phyloP scores from a whole-genome alignment of 1,140 invertebrate genomes.

The Nautilus pompilius region DNA sequence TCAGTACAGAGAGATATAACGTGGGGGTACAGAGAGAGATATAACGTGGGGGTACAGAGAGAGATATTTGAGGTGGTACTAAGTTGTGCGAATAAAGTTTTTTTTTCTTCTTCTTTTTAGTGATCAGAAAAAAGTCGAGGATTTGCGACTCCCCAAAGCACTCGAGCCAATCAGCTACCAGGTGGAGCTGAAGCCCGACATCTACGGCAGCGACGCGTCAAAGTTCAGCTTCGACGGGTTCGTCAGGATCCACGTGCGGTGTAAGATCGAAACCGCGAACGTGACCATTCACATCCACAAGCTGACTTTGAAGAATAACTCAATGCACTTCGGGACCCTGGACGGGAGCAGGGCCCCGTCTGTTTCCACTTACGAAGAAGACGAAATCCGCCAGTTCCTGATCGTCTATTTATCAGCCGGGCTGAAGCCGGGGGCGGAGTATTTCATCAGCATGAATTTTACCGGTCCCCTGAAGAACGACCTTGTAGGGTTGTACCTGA shows the following conservation, averaged over 20 bases:
- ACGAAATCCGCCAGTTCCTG: slow-evolving; percentile 66
- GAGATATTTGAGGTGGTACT: too few species aligned
- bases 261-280: slow-evolving; percentile 60
- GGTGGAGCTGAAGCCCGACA: slow-evolving; percentile 44
- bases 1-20: too few species aligned
- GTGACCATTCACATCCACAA: slow-evolving; percentile 67
- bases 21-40: too few species aligned
- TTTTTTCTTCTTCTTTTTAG: too few species aligned
- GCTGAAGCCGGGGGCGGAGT: slow-evolving; percentile 60
- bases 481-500: slow-evolving; percentile 54
- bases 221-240: slow-evolving; percentile 66
- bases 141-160: slow-evolving; percentile 40
- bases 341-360: background rate
- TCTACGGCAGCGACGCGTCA: slow-evolving; percentile 34
- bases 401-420: slow-evolving; percentile 60
- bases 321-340: slow-evolving; percentile 8
- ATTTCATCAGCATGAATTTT: slow-evolving; percentile 67
- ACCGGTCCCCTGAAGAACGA: slow-evolving; percentile 68
- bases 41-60: too few species aligned
- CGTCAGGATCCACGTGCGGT: slow-evolving; percentile 69
- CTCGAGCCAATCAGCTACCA: slow-evolving; percentile 43
- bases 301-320: slow-evolving; percentile 23
- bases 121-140: too few species aligned
- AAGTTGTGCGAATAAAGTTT: too few species aligned
- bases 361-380: slow-evolving; percentile 48